A percentile compares a stretch with the other conserved stretches of the same genome.
Evolutionary conservation across 2,113 vertebrate species (phyloP).

Genomic region (Orcinus orca): DNA sequence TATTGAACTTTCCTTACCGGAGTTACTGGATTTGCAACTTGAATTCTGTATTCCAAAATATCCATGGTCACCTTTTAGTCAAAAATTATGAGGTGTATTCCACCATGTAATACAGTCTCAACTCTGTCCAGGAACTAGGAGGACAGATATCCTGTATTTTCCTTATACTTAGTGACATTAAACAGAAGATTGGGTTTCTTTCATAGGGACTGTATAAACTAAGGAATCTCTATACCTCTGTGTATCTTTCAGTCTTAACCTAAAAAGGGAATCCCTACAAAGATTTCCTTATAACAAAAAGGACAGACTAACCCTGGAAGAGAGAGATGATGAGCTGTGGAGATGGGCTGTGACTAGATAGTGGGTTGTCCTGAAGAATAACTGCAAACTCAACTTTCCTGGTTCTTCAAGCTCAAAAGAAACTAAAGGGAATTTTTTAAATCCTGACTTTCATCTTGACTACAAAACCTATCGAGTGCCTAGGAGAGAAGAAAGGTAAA

Average conservation of each 20-base stretch:
- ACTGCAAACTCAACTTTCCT: neutral
- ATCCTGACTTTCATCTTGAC: neutral
- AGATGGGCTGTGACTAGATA: neutral
- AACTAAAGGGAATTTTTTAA: neutral
- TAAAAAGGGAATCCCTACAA: neutral
- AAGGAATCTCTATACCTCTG: neutral
- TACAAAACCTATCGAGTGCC: neutral
- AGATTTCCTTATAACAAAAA: neutral
- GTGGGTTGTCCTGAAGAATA: neutral
- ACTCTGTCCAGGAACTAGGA: neutral
- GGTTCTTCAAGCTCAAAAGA: neutral
- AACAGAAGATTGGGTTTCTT: neutral
- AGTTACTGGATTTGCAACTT: neutral
- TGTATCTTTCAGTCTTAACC: neutral
- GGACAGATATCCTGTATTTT: neutral
- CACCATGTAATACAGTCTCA: neutral
- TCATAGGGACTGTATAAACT: neutral
- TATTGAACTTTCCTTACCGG: slow-evolving; percentile 32
- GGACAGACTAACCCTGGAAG: neutral
- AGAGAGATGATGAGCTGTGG: neutral
- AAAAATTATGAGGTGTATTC: neutral
- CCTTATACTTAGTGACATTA: neutral
- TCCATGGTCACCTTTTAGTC: neutral
- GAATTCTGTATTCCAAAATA: neutral
- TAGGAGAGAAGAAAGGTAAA: slow-evolving; percentile 17